Percentiles rank a stretch among this genome's conserved stretches.
These are phyloP conservation scores for Drosophila seclusa DNA, from an alignment of 2,888 invertebrate species.

Conservation along the genomic window DNA sequence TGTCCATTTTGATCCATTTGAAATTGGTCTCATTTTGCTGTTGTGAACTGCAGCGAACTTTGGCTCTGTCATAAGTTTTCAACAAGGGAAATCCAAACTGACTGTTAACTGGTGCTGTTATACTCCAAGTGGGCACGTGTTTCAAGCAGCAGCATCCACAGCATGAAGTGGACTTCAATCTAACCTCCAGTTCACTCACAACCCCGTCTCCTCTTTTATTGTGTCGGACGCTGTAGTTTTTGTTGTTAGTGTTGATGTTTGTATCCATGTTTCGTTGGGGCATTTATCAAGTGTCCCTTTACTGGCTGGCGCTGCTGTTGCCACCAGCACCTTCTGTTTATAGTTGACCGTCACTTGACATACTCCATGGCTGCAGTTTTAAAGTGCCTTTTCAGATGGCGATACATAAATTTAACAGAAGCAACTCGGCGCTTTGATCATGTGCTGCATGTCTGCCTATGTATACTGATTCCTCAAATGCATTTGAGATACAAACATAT, in stretches of 20 bases:
- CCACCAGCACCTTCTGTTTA: conserved; percentile 48
- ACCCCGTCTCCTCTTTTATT: background rate
- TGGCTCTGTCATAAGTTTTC: background rate
- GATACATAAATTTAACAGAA: conserved; percentile 59
- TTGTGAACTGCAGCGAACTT: background rate
- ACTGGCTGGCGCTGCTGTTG: conserved; percentile 13
- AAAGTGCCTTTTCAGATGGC: conserved; percentile 34
- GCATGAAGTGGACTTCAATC: conserved; percentile 12
- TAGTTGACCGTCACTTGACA: conserved; percentile 69
- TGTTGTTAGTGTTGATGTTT: conserved; percentile 17
- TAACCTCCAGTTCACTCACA: conserved; percentile 5
- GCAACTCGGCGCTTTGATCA: conserved; percentile 47
- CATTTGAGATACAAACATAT: conserved; percentile 17
- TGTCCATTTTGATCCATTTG: background rate
- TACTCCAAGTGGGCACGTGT: conserved; percentile 23
- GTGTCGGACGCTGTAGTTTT: conserved; percentile 1
- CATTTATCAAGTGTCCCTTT: conserved; percentile 53
- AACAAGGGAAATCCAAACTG: conserved; percentile 7
- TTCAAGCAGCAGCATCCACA: conserved; percentile 19
- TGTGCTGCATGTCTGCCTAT: conserved; percentile 14
- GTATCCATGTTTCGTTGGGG: conserved; percentile 17
- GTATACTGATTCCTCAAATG: background rate
- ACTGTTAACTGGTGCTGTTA: conserved; percentile 7
- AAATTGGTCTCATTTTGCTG: background rate
- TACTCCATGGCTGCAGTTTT: conserved; percentile 40